Conservation (phyloP, 2,888 invertebrate species). For the Phoenoteleia sp. region DNA sequence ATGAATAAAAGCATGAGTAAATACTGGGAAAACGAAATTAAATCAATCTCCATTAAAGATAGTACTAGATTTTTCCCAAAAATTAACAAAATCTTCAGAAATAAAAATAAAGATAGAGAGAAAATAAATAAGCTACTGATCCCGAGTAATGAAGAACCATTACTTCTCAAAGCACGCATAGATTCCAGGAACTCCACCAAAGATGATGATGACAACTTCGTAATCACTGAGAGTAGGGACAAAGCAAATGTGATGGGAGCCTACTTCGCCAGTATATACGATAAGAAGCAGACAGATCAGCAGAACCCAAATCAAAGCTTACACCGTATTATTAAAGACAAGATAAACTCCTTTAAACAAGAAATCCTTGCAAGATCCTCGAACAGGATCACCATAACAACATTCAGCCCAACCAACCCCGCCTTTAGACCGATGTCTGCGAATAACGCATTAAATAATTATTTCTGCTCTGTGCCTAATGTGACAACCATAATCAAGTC, state of each 20-base stretch:
- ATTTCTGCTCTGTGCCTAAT: too few relatives aligned
- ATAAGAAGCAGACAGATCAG: background rate
- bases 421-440: too few relatives aligned
- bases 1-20: conserved; percentile 2
- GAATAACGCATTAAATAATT: too few relatives aligned
- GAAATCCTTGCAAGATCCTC: too few relatives aligned
- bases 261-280: background rate
- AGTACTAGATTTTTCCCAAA: background rate
- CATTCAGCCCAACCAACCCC: too few relatives aligned
- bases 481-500: too few relatives aligned
- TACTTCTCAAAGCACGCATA: background rate
- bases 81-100: conserved; percentile 6
- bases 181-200: background rate
- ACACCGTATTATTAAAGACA: background rate
- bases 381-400: too few relatives aligned
- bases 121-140: background rate
- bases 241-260: conserved; percentile 3
- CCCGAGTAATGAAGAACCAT: background rate
- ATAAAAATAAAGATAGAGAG: background rate
- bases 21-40: conserved; percentile 12
- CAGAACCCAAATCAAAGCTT: background rate
- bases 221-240: background rate
- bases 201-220: background rate
- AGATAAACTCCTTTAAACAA: too few relatives aligned
- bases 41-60: background rate